Evolutionary conservation across 2,888 invertebrate genomes (phyloP).

Genomic region (Callyntrura guangdongensis): DNA sequence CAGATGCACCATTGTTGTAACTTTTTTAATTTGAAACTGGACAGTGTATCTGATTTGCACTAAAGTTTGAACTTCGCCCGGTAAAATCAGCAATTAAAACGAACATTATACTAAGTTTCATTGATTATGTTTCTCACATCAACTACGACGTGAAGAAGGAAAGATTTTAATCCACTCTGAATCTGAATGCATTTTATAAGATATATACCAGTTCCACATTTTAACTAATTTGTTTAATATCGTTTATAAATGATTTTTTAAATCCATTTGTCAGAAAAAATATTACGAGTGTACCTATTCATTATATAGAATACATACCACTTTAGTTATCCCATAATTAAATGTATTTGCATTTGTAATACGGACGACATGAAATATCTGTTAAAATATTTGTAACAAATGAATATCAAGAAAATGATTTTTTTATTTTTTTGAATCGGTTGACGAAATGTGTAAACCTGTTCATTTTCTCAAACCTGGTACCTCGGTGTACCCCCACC

Average conservation of each 20-base stretch:
- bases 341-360: slow-evolving; percentile 68
- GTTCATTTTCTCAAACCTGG: too few species aligned
- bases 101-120: slow-evolving; percentile 44
- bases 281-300: slow-evolving; percentile 8
- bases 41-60: slow-evolving; percentile 74
- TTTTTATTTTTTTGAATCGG: slow-evolving; percentile 73
- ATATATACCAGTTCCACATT: slow-evolving; percentile 9
- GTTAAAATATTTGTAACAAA: slow-evolving; percentile 71
- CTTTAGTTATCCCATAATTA: slow-evolving; percentile 9
- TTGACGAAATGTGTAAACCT: background rate
- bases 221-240: slow-evolving; percentile 3
- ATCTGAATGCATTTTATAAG: slow-evolving; percentile 47
- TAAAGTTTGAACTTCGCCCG: slow-evolving; percentile 56
- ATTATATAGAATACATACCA: slow-evolving; percentile 7
- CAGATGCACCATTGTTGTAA: slow-evolving; percentile 61
- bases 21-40: slow-evolving; percentile 51
- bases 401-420: slow-evolving; percentile 70
- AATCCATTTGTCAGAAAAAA: slow-evolving; percentile 8
- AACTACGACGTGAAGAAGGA: slow-evolving; percentile 4
- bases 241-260: slow-evolving; percentile 46
- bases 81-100: slow-evolving; percentile 35
- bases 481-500: too few species aligned
- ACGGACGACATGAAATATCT: slow-evolving; percentile 66
- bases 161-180: background rate
- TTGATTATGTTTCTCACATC: slow-evolving; percentile 49